Conservation (phyloP, 2,888 invertebrate genomes). For the Punctoribates punctum region DNA sequence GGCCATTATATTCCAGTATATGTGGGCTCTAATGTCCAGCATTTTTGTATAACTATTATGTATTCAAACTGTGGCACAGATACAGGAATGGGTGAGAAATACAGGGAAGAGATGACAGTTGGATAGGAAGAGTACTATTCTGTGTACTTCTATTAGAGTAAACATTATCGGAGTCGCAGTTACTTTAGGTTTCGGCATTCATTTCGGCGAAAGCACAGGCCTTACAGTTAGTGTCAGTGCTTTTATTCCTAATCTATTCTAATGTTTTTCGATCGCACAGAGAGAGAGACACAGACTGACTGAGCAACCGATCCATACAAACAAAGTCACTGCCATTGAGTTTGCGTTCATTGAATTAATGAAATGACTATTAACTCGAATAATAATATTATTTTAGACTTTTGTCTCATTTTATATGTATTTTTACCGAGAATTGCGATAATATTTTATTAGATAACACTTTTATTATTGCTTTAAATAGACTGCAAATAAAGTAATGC, state of each 20-base stretch:
- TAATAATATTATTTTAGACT: neutral
- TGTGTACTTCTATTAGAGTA: conserved; percentile 4
- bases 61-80: neutral
- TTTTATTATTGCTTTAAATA: too few species aligned
- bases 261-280: neutral
- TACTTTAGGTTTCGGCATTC: neutral
- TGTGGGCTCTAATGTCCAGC: neutral
- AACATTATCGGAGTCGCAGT: neutral
- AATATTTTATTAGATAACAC: too few species aligned
- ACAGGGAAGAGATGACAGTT: neutral
- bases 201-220: neutral
- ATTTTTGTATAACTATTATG: neutral
- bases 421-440: too few species aligned
- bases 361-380: conserved; percentile 6
- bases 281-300: neutral
- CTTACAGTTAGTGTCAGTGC: neutral
- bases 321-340: neutral
- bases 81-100: conserved; percentile 4
- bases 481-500: too few species aligned
- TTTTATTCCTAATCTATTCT: neutral
- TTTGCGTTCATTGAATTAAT: conserved; percentile 25
- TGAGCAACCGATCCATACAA: neutral
- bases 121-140: neutral
- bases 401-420: neutral
- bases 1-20: conserved; percentile 6